Evolutionary conservation across 2,797 vertebrate genomes (phyloP), one percentile per base, ranked within the genome.

Genomic region (Dendrocincla tyrannina): DNA sequence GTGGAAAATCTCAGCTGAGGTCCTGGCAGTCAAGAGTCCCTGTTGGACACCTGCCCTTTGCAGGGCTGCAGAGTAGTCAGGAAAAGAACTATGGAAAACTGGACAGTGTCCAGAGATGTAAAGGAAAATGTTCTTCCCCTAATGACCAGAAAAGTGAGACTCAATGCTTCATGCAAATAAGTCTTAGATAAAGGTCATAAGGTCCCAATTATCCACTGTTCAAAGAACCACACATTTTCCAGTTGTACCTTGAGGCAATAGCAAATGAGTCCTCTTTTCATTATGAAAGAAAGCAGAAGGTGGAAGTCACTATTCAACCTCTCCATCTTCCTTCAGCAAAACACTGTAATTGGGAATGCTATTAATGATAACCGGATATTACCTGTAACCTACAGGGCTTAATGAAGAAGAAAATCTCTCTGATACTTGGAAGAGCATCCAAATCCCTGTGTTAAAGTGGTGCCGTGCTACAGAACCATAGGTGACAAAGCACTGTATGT

Each of bases 341-440:
- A 80, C 81, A 72, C 56, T 35, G 46, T 86, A 87, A 91, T 79
- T 86, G 52, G 68, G 47, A 80, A 69, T 69, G 77, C 46, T 85
- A 32, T 49, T 79, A 90, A 87, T 49, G 74, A 94, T 86, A 73
- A 85, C 63, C 2, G 8, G 82, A 75, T 64, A 60, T 94, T 78
- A 89, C 88, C 90, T 96, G 83, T 91, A 95, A 94, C 83, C 85
- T 88, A 76, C 74, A 79, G 77, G 52, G 59, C 67, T 95, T 96
- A 93, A 94, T 90, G 88, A 89, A 79, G 77, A 93, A 90, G 85
- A 82, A 95, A 94, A 94, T 96, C 30, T 83, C n/a, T 78, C 42
- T 95, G 94, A 77, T 87, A 64, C 85, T 91, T 94, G 42, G 75
- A 88, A 86, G 44, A 93, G 13, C 44, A 70, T 89, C 68, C 52